Evolutionary conservation across 1,140 invertebrate genomes (phyloP).

Genomic region (Ceratina japonica): DNA sequence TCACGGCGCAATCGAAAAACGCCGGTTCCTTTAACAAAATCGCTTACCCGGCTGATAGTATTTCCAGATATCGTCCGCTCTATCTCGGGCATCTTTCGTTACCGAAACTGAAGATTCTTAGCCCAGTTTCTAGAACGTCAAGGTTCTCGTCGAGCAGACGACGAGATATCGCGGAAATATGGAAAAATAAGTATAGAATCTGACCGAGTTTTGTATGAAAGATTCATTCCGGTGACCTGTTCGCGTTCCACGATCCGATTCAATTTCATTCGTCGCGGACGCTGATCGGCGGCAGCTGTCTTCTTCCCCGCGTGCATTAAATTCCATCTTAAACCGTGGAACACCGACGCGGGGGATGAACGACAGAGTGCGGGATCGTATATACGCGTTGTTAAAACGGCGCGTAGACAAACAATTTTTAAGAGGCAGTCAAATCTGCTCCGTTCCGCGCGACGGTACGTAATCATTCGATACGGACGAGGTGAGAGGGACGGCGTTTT

Average conservation of each 20-base stretch:
- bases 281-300: neutral
- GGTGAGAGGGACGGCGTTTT: conserved; percentile 58
- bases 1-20: neutral
- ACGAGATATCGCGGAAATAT: neutral
- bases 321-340: conserved; percentile 48
- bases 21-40: conserved; percentile 18
- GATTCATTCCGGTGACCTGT: too few species aligned
- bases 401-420: conserved; percentile 75
- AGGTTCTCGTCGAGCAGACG: neutral
- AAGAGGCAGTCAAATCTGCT: conserved; percentile 64
- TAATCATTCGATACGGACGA: conserved; percentile 52
- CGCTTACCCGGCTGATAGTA: conserved; percentile 1
- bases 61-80: neutral
- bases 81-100: neutral
- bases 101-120: neutral
- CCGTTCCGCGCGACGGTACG: conserved; percentile 51
- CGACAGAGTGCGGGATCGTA: conserved; percentile 52
- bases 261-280: neutral
- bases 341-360: conserved; percentile 33
- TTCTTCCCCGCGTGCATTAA: conserved; percentile 45
- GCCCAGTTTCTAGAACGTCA: conserved; percentile 11
- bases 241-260: neutral
- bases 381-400: conserved; percentile 56
- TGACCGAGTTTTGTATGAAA: too few species aligned
- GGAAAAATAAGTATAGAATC: neutral